Evolutionary conservation across 2,113 vertebrate genomes (phyloP).

Genomic region (Condylura cristata): DNA sequence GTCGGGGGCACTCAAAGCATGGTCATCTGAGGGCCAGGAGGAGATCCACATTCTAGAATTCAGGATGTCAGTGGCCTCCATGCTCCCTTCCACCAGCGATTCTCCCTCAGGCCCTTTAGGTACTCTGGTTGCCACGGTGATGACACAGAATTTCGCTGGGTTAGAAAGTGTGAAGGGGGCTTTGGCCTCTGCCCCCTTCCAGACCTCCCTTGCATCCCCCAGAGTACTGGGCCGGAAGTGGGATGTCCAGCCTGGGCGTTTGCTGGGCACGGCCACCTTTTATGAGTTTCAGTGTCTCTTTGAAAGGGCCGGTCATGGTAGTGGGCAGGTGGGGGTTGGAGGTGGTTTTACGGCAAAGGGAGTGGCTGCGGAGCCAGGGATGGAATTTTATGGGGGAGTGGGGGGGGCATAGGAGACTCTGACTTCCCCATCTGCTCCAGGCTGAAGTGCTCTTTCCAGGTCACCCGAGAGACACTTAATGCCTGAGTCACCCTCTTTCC

Average conservation of each 20-base stretch:
- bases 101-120: neutral
- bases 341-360: constrained; percentile 78
- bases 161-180: neutral
- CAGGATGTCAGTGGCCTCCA: neutral
- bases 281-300: constrained; percentile 80
- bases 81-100: neutral
- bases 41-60: neutral
- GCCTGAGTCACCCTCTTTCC: constrained; percentile 76
- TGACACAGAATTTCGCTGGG: neutral
- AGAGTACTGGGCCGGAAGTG: constrained; percentile 43
- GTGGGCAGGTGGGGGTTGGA: constrained; percentile 76
- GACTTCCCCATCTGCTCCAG: constrained; percentile 76
- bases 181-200: neutral
- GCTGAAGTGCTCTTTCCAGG: constrained; percentile 77
- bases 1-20: neutral
- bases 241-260: constrained; percentile 63
- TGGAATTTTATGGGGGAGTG: constrained; percentile 82
- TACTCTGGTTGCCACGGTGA: neutral
- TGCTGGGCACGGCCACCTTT: constrained; percentile 73
- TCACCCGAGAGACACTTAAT: constrained; percentile 78
- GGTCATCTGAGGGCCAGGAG: neutral
- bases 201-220: neutral
- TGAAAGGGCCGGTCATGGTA: constrained; percentile 70
- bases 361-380: constrained; percentile 76
- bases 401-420: constrained; percentile 79